Conservation (phyloP, 2,797 vertebrate species). For the Myotis planiceps region DNA sequence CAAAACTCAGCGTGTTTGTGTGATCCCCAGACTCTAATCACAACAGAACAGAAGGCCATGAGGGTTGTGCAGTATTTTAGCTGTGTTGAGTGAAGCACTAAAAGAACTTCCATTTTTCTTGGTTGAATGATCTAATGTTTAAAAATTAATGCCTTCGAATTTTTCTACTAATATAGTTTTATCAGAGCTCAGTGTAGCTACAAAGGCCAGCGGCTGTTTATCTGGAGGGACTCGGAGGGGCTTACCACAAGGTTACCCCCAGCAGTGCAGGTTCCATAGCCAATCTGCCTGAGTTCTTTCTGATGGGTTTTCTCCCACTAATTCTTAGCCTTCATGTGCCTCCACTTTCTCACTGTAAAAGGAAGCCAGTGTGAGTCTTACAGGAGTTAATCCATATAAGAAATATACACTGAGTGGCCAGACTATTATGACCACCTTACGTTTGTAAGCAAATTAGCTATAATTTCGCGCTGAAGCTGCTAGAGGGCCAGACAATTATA, state of each 20-base stretch:
- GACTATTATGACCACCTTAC: no score
- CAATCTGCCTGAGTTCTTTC: neutral
- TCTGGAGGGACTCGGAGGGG: neutral
- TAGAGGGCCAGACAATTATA: no score
- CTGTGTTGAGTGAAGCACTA: neutral
- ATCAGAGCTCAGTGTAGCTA: neutral
- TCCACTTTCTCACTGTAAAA: neutral
- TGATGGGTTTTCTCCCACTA: neutral
- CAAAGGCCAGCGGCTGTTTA: neutral
- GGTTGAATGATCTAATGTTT: neutral
- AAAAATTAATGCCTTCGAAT: slow-evolving; percentile 47
- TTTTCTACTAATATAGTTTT: neutral
- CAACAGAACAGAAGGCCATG: neutral
- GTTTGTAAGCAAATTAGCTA: no score
- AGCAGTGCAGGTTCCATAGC: neutral
- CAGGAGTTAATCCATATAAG: neutral
- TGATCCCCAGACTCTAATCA: neutral
- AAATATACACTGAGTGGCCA: neutral
- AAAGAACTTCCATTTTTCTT: neutral
- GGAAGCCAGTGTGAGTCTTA: neutral
- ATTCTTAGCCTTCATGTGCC: neutral
- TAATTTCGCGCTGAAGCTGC: no score
- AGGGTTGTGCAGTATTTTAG: neutral
- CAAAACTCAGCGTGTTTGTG: neutral
- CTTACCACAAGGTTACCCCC: neutral